Percentiles rank a stretch among this genome's conserved stretches.
Conservation (phyloP, 1,140 invertebrate genomes). For the Nymphalis io region DNA sequence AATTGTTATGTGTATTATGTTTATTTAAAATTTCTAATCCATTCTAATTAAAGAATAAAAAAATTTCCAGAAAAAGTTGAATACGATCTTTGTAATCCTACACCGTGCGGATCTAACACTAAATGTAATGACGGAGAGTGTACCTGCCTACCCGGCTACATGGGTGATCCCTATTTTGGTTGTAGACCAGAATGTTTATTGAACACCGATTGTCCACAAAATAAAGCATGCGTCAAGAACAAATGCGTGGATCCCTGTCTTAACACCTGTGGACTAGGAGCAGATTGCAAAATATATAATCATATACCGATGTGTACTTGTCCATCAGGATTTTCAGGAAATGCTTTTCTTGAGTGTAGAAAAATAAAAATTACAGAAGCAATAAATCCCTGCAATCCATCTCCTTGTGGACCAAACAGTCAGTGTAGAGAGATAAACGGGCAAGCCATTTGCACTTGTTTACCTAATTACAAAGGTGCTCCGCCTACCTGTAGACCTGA, state of each 20-base stretch:
- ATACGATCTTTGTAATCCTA: slow-evolving; percentile 65
- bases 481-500: slow-evolving; percentile 88
- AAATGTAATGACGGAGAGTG: slow-evolving; percentile 82
- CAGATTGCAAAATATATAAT: slow-evolving; percentile 89
- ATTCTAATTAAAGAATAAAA: no score
- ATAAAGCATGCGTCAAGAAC: slow-evolving; percentile 89
- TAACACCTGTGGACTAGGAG: slow-evolving; percentile 90
- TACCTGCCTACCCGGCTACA: slow-evolving; percentile 85
- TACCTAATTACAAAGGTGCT: slow-evolving; percentile 87
- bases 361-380: slow-evolving; percentile 63
- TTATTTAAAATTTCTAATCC: no score
- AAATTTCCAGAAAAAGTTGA: slow-evolving; percentile 47
- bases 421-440: slow-evolving; percentile 67
- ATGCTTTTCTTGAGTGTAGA: slow-evolving; percentile 89
- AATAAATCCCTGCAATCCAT: slow-evolving; percentile 77
- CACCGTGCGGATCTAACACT: slow-evolving; percentile 81
- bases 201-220: slow-evolving; percentile 89
- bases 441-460: slow-evolving; percentile 84
- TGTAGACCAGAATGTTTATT: slow-evolving; percentile 90
- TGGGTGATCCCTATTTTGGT: slow-evolving; percentile 86
- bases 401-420: slow-evolving; percentile 74
- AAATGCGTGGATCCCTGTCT: slow-evolving; percentile 92
- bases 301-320: slow-evolving; percentile 91
- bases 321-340: slow-evolving; percentile 85
- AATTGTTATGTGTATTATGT: no score